phyloP scores from a whole-genome alignment of 2,113 vertebrate species.

The Danionella cerebrum region DNA sequence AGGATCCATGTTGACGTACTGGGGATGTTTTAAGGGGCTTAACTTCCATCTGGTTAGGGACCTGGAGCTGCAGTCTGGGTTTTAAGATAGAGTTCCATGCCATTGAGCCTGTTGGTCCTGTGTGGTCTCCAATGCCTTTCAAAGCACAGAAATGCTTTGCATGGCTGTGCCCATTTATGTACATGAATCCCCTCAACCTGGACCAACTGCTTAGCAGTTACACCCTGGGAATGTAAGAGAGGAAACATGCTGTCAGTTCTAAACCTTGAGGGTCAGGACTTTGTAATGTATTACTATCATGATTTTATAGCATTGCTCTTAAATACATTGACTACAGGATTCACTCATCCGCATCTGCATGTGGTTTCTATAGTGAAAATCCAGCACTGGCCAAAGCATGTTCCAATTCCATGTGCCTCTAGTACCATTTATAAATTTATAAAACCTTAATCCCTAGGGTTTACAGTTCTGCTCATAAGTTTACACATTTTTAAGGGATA shows the following conservation, averaged over 20 bases:
- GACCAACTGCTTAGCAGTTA: neutral
- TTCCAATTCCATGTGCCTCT: too few species aligned
- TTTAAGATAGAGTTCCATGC: neutral
- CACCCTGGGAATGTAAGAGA: neutral
- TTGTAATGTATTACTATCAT: neutral
- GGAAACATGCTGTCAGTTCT: neutral
- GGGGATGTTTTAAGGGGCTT: neutral
- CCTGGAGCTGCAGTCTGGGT: conserved; percentile 4
- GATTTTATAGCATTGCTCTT: too few species aligned
- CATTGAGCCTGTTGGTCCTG: neutral
- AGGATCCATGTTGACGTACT: conserved; percentile 11
- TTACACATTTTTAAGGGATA: too few species aligned
- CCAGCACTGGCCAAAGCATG: too few species aligned
- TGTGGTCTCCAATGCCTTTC: neutral
- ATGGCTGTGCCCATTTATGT: neutral
- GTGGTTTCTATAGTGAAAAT: too few species aligned
- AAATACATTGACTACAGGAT: too few species aligned
- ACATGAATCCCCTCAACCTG: neutral
- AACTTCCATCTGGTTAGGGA: neutral
- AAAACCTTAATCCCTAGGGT: too few species aligned
- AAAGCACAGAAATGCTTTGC: neutral
- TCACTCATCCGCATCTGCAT: too few species aligned
- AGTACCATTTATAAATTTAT: too few species aligned
- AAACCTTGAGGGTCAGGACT: too few species aligned
- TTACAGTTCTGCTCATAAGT: too few species aligned